These are phyloP conservation scores for Lutjanus argentimaculatus DNA, from an alignment of 2,797 vertebrate species.

Conservation along the genomic window DNA sequence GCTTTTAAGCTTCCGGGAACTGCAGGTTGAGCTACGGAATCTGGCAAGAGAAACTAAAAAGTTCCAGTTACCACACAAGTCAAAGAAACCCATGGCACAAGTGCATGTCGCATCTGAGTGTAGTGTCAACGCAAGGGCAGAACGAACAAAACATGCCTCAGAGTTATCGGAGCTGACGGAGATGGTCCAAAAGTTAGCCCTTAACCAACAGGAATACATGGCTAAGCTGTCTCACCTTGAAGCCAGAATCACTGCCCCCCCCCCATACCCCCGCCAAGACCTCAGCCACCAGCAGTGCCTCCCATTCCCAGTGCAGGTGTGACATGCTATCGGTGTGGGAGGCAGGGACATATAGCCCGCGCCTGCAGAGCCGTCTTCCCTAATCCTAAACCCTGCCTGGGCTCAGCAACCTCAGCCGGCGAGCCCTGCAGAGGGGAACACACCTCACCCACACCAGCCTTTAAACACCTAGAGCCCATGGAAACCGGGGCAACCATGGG, in stretches of 20 bases:
- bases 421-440: neutral
- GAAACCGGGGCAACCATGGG: conserved; percentile 47
- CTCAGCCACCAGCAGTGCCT: no score
- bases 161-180: neutral
- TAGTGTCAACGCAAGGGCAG: neutral
- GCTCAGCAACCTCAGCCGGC: neutral
- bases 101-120: neutral
- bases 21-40: conserved; percentile 40
- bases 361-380: conserved; percentile 28
- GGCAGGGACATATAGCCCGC: conserved; percentile 17
- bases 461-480: conserved; percentile 53
- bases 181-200: neutral
- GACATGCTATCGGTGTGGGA: neutral
- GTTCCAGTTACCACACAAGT: conserved; percentile 14
- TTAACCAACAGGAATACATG: neutral
- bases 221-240: neutral
- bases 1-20: conserved; percentile 36
- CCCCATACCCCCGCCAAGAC: neutral
- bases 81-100: conserved; percentile 17
- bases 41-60: conserved; percentile 28
- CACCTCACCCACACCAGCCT: neutral
- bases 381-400: conserved; percentile 34
- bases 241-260: neutral
- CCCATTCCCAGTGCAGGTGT: no score
- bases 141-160: neutral